These are phyloP conservation scores for Trachelus stipa DNA, from an alignment of 2,888 invertebrate species.

Conservation along the genomic window DNA sequence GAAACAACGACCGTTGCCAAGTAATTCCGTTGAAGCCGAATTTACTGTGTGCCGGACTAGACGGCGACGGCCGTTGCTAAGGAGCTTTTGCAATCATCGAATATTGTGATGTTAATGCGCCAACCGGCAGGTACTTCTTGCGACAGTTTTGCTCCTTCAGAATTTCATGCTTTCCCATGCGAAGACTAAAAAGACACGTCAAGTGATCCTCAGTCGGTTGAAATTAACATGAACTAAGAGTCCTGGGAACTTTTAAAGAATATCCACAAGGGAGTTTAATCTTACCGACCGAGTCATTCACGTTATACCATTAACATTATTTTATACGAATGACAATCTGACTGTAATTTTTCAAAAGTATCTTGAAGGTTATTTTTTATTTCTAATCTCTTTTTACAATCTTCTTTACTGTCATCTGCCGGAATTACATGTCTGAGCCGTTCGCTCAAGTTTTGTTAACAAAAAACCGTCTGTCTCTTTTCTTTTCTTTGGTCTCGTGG, in stretches of 20 bases:
- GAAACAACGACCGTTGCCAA: neutral
- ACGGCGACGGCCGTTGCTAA: neutral
- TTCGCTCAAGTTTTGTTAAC: neutral
- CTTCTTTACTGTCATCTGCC: neutral
- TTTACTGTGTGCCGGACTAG: neutral
- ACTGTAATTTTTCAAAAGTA: neutral
- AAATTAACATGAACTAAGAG: neutral
- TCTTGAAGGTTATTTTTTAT: neutral
- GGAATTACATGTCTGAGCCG: no score
- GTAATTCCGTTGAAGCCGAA: neutral
- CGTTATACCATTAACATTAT: neutral
- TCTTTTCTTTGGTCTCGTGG: neutral
- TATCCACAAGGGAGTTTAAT: neutral
- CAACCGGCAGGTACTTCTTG: neutral
- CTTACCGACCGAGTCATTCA: neutral
- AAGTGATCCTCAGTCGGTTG: neutral
- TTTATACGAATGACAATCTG: neutral
- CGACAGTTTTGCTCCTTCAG: neutral
- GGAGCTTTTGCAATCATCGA: slow-evolving; percentile 20
- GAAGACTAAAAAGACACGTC: neutral
- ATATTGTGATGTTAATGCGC: slow-evolving; percentile 32
- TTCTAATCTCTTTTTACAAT: neutral
- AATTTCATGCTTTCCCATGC: neutral
- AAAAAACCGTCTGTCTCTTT: neutral
- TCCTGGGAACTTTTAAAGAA: neutral